Evolutionary conservation across 2,113 vertebrate species (phyloP), one percentile per base, ranked within the genome.

Genomic region (Rhea pennata): DNA sequence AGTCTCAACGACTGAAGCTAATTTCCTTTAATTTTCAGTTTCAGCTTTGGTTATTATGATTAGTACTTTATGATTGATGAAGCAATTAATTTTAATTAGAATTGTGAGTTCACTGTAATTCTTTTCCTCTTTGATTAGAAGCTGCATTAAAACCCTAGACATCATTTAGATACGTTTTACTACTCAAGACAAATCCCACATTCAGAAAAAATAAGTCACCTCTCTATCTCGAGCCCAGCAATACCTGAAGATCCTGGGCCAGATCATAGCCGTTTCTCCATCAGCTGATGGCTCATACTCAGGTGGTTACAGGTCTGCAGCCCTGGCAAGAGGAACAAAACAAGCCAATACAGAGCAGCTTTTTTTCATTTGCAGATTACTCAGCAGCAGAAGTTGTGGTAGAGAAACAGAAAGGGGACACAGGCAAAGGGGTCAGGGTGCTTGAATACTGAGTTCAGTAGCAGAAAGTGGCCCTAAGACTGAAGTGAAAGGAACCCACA

Each of bases 1-100:
- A 82, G 8, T 51, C 54, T 90, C 70, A 58, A 4, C 75, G 33
- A 62, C 29, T 74, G 29, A 56, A 22, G 69, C 31, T 65, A 59
- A 67, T 84, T 85, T 92, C 39, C 73, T 88, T 91, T 59, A 61
- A n/a, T 80, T 71, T n/a, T 79, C 62, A n/a, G 54, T 94, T 94
- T 85, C 93, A 95, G 87, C 7, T 94, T 95, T 93, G 96, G 29
- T 87, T 89, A 94, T 95, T 84, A 80, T 12, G 3, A 53, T 56
- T 94, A 85, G 78, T 86, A 79, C 24, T 22, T 81, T 85, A 40
- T 53, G 61, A 96, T 59, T 90, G 58, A 94, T 46, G 15, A 77
- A 70, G n/a, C 72, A 84, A 85, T 29, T 90, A 90, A 40, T 84
- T 71, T 88, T 85, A 93, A 82, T 54, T 6, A 74, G 54, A 88